These are phyloP conservation scores for Sylvicola fuscatus DNA, from an alignment of 2,888 invertebrate species.

Conservation along the genomic window DNA sequence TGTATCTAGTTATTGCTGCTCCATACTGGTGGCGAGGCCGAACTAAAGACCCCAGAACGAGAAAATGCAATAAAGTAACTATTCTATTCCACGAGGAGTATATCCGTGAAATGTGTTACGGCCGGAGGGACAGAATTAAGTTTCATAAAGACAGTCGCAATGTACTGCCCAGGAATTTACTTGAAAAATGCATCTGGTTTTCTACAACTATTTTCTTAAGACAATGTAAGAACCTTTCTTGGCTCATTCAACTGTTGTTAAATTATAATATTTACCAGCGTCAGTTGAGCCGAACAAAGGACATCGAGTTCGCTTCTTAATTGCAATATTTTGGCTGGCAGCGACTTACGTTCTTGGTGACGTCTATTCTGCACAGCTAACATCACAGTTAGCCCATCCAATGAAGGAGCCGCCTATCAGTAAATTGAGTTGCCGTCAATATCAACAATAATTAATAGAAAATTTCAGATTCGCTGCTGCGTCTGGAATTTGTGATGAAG, in stretches of 20 bases:
- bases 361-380: slow-evolving; percentile 58
- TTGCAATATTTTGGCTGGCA: slow-evolving; percentile 46
- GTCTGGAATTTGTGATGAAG: slow-evolving; percentile 43
- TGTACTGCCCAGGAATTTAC: slow-evolving; percentile 22
- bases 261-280: slow-evolving; percentile 11
- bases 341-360: slow-evolving; percentile 60
- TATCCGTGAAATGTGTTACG: slow-evolving; percentile 18
- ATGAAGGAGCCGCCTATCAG: slow-evolving; percentile 46
- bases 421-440: neutral
- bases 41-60: neutral
- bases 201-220: slow-evolving; percentile 45
- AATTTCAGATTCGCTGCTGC: slow-evolving; percentile 31
- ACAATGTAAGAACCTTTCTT: slow-evolving; percentile 33
- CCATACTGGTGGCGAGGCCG: slow-evolving; percentile 22
- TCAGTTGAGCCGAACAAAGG: slow-evolving; percentile 33
- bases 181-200: slow-evolving; percentile 49
- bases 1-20: slow-evolving; percentile 43
- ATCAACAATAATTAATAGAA: neutral
- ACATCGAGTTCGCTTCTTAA: slow-evolving; percentile 44
- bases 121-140: slow-evolving; percentile 1
- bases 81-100: slow-evolving; percentile 14
- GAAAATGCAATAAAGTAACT: neutral
- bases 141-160: neutral
- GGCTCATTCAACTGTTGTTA: neutral
- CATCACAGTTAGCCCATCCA: slow-evolving; percentile 50